phyloP scores from a whole-genome alignment of 2,113 vertebrate genomes.

The Rhinoderma darwinii region DNA sequence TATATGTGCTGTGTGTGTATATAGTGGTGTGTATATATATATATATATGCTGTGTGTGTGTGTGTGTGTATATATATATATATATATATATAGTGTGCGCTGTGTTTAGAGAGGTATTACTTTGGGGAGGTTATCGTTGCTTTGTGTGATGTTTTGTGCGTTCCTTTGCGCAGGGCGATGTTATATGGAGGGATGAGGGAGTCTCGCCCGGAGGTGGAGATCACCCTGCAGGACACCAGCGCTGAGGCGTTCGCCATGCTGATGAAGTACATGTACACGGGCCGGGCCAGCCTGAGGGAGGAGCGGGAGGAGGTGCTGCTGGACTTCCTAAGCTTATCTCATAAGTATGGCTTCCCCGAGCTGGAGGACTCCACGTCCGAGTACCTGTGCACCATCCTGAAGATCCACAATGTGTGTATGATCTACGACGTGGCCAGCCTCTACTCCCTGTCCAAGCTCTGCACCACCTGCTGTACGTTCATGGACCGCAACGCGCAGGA shows the following conservation, averaged over 20 bases:
- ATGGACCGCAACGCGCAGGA: slow-evolving; percentile 95
- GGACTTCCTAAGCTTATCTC: slow-evolving; percentile 93
- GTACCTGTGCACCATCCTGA: slow-evolving; percentile 94
- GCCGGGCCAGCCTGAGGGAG: slow-evolving; percentile 89
- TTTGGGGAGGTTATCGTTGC: too few species aligned
- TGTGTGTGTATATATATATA: too few species aligned
- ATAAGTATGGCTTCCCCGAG: slow-evolving; percentile 95
- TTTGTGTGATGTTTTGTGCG: not conserved
- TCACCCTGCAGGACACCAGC: slow-evolving; percentile 90
- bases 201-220: slow-evolving; percentile 93
- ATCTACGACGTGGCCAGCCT: slow-evolving; percentile 97
- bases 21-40: too few species aligned
- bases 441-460: slow-evolving; percentile 87
- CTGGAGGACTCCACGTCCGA: slow-evolving; percentile 95
- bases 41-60: too few species aligned
- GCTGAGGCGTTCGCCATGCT: slow-evolving; percentile 96
- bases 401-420: slow-evolving; percentile 94
- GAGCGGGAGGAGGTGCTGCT: slow-evolving; percentile 93
- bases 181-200: slow-evolving; percentile 97
- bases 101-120: too few species aligned
- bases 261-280: slow-evolving; percentile 94
- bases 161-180: slow-evolving; percentile 77
- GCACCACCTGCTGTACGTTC: slow-evolving; percentile 91
- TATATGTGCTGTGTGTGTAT: too few species aligned
- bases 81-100: too few species aligned